phyloP scores from a whole-genome alignment of 2,888 invertebrate genomes.

The Mythimna ferrago region DNA sequence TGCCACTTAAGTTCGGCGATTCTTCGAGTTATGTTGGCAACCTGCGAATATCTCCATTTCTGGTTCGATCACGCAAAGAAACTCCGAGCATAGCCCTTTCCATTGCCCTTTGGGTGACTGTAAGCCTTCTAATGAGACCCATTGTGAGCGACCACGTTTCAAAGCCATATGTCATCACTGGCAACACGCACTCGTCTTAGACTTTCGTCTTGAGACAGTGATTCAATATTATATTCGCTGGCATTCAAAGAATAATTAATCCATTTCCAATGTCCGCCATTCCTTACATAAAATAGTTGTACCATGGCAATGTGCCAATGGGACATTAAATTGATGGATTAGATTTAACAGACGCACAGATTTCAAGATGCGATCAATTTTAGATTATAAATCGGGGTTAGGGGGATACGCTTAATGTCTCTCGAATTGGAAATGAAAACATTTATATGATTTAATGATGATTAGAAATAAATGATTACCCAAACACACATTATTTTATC shows the following conservation, averaged over 20 bases:
- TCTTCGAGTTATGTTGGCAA: no score
- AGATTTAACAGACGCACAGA: constrained; percentile 46
- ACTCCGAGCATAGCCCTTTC: no score
- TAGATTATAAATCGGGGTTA: constrained; percentile 51
- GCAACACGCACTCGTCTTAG: no score
- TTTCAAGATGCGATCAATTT: constrained; percentile 52
- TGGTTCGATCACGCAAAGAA: no score
- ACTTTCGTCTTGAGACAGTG: no score
- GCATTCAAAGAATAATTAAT: background rate
- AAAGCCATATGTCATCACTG: no score
- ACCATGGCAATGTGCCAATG: constrained; percentile 45
- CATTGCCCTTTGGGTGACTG: no score
- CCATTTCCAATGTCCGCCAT: constrained; percentile 4
- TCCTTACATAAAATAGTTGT: constrained; percentile 17
- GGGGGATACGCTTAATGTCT: constrained; percentile 22
- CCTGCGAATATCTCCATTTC: no score
- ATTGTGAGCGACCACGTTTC: no score
- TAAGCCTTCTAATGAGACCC: no score
- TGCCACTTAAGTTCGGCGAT: no score
- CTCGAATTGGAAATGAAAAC: constrained; percentile 18
- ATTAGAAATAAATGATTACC: background rate
- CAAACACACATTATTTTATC: background rate
- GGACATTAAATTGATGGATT: constrained; percentile 54
- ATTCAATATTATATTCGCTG: background rate
- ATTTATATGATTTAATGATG: constrained; percentile 13